Evolutionary conservation across 2,797 vertebrate species (phyloP).

Genomic region (Sebastolobus alascanus): DNA sequence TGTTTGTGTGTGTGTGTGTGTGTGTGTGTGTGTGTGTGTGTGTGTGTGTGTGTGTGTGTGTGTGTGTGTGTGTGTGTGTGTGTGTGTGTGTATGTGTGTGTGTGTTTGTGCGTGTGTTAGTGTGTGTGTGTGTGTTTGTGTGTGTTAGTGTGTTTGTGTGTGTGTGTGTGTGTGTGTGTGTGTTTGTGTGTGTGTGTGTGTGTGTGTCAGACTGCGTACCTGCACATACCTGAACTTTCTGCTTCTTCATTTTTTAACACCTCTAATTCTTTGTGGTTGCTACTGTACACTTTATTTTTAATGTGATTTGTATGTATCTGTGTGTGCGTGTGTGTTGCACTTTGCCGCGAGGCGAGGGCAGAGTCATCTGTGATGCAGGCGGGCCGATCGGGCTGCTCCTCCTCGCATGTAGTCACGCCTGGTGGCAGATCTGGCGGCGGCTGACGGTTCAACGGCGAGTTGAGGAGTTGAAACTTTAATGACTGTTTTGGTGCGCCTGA

Average conservation of each 20-base stretch:
- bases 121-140: too few species aligned
- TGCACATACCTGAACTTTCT: neutral
- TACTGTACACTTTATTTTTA: slow-evolving; percentile 31
- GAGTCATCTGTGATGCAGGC: slow-evolving; percentile 59
- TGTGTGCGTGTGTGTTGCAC: slow-evolving; percentile 3
- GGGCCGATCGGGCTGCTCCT: slow-evolving; percentile 43
- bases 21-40: too few species aligned
- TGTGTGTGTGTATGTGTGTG: neutral
- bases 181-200: neutral
- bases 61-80: too few species aligned
- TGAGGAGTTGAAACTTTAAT: slow-evolving; percentile 74
- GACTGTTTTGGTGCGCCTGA: slow-evolving; percentile 55
- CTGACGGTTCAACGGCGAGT: slow-evolving; percentile 45
- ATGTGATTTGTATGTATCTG: neutral
- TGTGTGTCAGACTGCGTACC: neutral
- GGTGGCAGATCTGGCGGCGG: slow-evolving; percentile 47
- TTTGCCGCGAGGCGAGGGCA: slow-evolving; percentile 19
- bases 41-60: too few species aligned
- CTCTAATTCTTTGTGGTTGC: slow-evolving; percentile 33
- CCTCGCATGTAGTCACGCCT: slow-evolving; percentile 63
- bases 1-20: too few species aligned
- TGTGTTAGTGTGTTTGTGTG: too few species aligned
- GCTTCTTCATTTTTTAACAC: neutral
- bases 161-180: neutral
- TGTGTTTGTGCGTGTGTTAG: neutral